Base-by-base conservation (phyloP, 2,113 vertebrate genomes). In the Chionomys nivalis region DNA sequence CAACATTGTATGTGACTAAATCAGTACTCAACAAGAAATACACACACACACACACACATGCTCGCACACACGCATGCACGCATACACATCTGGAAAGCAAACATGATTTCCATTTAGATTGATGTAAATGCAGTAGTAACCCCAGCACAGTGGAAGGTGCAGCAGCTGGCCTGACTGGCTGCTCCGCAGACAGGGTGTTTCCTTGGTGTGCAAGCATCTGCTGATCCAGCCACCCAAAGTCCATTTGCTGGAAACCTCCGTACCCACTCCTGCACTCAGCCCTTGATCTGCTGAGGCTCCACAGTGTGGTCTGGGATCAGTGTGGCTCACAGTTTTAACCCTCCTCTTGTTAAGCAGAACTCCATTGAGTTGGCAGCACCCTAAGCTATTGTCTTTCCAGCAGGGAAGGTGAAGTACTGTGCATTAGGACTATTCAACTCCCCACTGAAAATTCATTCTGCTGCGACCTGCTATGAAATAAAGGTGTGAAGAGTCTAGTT, bases 1-100 rank as follows among this genome's bases (percentile, higher is more conserved):
- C 92, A 88, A 88, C 87, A 77, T 77, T 90, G 42, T 61, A 7
- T 13, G 26, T 63, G 31, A 14, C 85, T 92, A 89, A 77, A 90
- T 73, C 31, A 28, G 4, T 63, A 17, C 36, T 66, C 6, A 26
- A 61, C 49, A 42, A 21, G 63, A 73, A 72, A 33, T 66, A 49
- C 28, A 77, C 23, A 72, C 19, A 55, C 6, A 61, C 36, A 58
- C 78, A 58, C 52, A 0, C 7, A 52, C 14, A 14, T 49, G 49
- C 49, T 49, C 49, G 49, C 49, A 52, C 49, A 52, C 49, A 52
- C 23, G 24, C 12, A 16, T 1, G 49, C 55, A 61, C 24, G 42
- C 61, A 49, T 1, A 26, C 28, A 68, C 11, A 28, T 49, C 52
- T 66, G 28, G 66, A 66, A 55, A 86, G 36, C 81, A 7, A 33